Evolutionary conservation across 2,888 invertebrate species (phyloP), one percentile per base, ranked within the genome.

Genomic region (Tinea trinotella): DNA sequence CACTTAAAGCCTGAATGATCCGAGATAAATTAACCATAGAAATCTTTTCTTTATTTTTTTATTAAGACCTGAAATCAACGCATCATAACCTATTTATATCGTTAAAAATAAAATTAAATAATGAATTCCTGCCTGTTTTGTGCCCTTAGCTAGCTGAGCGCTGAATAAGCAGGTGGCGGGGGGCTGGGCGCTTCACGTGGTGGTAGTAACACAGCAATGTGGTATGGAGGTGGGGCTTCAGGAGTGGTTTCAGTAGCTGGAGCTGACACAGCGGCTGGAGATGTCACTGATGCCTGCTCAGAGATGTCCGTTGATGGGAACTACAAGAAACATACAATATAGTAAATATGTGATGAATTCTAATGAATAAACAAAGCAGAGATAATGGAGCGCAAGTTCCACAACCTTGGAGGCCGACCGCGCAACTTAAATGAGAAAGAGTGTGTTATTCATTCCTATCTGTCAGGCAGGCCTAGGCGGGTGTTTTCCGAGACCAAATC

Each of bases 171-270:
- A 56, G 93, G 93, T 56, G 92, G 93, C 58, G 91, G 89, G 52
- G 88, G 88, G 73, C 89, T 90, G 59, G 91, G 87, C 60, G 50
- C 89, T 56, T 71, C 72, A 34, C 83, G 73, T 22, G 75, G 68
- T 34, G 93, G 92, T 67, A 93, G 88, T 61, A 93, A 80, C 64
- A 94, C 92, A 36, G 94, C 93, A 79, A 93, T 92, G 81, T 93
- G 93, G 85, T 94, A 94, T 7, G 94, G 93, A n/a, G 94, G 94
- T 15, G 93, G 91, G 4, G 88, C 90, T 48, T 90, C 87, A 62
- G 87, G 78, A 52, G 71, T 63, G 54, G 73, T 40, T 13, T 90
- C 18, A 90, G 91, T 13, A 90, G 94, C 93, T n/a, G 94, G 93
- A 17, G 93, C 91, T 6, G 88, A 90, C 49, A 89, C 87, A 62